Evolutionary conservation across 2,113 vertebrate genomes (phyloP).

Genomic region (Callionymus lyra): DNA sequence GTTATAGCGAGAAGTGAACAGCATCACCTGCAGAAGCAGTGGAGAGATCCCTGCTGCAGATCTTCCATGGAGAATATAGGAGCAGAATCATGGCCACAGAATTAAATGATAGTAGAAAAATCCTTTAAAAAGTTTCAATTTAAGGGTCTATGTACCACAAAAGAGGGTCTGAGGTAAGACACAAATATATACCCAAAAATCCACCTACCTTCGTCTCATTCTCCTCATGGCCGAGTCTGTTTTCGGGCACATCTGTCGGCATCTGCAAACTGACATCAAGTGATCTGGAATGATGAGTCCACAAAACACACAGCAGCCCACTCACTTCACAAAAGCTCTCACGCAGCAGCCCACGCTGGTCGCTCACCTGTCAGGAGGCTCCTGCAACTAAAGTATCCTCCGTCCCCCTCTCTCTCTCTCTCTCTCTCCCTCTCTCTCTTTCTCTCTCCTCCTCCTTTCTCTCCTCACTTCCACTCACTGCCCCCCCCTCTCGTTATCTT

Average conservation of each 20-base stretch:
- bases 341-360: slow-evolving; percentile 6
- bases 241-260: slow-evolving; percentile 61
- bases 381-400: slow-evolving; percentile 36
- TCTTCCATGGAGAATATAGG: too few species aligned
- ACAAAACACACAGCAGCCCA: neutral
- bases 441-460: slow-evolving; percentile 1
- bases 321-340: slow-evolving; percentile 21
- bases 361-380: slow-evolving; percentile 58
- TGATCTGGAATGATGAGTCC: slow-evolving; percentile 11
- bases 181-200: neutral
- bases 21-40: too few species aligned
- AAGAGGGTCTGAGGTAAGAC: too few species aligned
- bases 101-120: too few species aligned
- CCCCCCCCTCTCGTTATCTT: slow-evolving; percentile 1
- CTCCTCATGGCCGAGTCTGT: slow-evolving; percentile 44
- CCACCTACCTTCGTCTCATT: slow-evolving; percentile 33
- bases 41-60: too few species aligned
- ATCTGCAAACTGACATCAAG: slow-evolving; percentile 53
- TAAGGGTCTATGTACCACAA: too few species aligned
- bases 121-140: too few species aligned
- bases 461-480: slow-evolving; percentile 1
- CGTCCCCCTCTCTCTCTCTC: slow-evolving; percentile 2
- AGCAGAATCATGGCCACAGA: too few species aligned
- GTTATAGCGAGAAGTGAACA: too few species aligned
- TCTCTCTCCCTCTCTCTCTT: neutral